Base-by-base conservation (phyloP, 2,797 vertebrate species). In the Zenarchopterus dispar region DNA sequence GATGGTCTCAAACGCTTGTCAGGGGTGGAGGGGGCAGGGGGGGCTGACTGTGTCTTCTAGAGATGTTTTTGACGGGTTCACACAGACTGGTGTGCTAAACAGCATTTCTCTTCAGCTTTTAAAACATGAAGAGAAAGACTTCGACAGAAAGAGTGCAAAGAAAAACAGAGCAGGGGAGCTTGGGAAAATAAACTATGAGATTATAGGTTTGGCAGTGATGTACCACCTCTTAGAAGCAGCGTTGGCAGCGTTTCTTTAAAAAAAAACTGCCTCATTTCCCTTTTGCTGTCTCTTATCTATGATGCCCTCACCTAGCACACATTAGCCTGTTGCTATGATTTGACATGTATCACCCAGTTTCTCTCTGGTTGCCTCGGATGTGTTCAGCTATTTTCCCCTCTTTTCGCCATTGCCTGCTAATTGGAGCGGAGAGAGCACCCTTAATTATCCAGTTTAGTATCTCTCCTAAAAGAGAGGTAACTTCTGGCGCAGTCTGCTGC, bases 371-470 rank as follows among this genome's bases (percentile, higher is more conserved):
- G 71, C 62, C 65, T 65, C 16, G 15, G 82, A 82, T 72, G 56
- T 77, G 81, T 56, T 31, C 72, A 84, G 69, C 28, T 26, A 77
- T 72, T 56, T 62, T 69, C 75, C 65, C 73, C 81, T 66, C 69
- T 55, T 56, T 45, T 46, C 64, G 56, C 76, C 56, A 33, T 59
- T 60, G 73, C 61, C 75, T 73, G 82, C 76, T 91, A 92, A 91
- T 92, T 91, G 83, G 84, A 89, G 79, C 81, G 83, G 80, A 83
- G 54, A 71, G 68, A 79, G 76, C 71, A 60, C 67, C 77, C 77
- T 82, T 87, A 89, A 88, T 90, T 89, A 89, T 80, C 81, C 77
- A 73, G 78, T 88, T n/a, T 89, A 86, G 84, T 77, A 77, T 76
- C 84, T 80, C 71, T 70, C 72, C 81, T 63, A 79, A 68, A 81